phyloP scores from a whole-genome alignment of 1,140 invertebrate species.

The Ostrea denselamellosa region DNA sequence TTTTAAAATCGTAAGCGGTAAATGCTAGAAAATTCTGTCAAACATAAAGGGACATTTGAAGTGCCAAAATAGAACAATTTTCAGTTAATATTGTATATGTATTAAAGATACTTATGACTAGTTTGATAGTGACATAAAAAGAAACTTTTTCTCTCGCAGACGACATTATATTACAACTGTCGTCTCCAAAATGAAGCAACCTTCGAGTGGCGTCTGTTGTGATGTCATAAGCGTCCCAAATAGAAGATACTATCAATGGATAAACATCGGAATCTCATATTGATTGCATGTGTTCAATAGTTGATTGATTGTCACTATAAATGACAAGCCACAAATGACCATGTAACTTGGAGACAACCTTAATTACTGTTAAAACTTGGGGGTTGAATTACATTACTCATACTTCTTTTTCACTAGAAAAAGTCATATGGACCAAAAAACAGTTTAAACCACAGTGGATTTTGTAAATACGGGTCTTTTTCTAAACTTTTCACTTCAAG shows the following conservation, averaged over 20 bases:
- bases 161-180: not conserved
- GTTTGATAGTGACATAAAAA: not conserved
- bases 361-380: slow-evolving; percentile 2
- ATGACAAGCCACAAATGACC: not conserved
- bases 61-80: not conserved
- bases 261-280: not conserved
- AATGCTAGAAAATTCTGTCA: not conserved
- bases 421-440: slow-evolving; percentile 32
- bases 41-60: not conserved
- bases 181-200: not conserved
- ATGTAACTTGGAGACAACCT: not conserved
- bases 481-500: slow-evolving; percentile 19
- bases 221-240: not conserved
- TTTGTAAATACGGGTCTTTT: slow-evolving; percentile 12
- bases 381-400: not conserved
- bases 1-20: not conserved
- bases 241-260: not conserved
- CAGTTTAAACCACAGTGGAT: slow-evolving; percentile 23
- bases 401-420: not conserved
- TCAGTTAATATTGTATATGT: not conserved
- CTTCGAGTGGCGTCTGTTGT: slow-evolving; percentile 5
- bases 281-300: not conserved
- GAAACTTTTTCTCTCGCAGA: not conserved
- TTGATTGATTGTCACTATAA: slow-evolving; percentile 5
- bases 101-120: not conserved